Evolutionary conservation across 2,888 invertebrate genomes (phyloP).

Genomic region (Scaptomyza polygonia): DNA sequence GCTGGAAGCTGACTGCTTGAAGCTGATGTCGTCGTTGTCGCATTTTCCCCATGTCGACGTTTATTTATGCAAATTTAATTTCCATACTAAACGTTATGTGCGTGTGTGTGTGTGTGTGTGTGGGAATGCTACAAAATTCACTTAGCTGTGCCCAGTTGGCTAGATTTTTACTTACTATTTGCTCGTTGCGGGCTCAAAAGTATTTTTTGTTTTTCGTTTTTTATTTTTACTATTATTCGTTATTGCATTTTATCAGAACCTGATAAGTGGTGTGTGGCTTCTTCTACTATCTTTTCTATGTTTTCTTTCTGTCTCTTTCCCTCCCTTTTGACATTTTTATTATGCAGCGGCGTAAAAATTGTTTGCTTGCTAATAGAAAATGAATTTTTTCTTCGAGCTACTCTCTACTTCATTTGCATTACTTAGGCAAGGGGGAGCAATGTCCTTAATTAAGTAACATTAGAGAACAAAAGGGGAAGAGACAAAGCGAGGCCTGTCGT

Average conservation of each 20-base stretch:
- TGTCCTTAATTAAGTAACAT: slow-evolving; percentile 72
- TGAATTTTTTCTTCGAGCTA: slow-evolving; percentile 46
- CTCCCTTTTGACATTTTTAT: slow-evolving; percentile 55
- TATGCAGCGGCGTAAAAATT: slow-evolving; percentile 70
- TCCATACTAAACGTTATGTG: slow-evolving; percentile 73
- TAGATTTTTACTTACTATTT: slow-evolving; percentile 69
- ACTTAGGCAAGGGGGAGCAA: slow-evolving; percentile 66
- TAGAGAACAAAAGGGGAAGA: slow-evolving; percentile 2
- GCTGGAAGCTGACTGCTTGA: slow-evolving; percentile 37
- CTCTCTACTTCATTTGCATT: slow-evolving; percentile 66
- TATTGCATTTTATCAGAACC: slow-evolving; percentile 76
- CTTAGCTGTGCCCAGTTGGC: slow-evolving; percentile 69
- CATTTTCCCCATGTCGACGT: slow-evolving; percentile 71
- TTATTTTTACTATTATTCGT: slow-evolving; percentile 24
- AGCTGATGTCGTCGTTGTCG: slow-evolving; percentile 59
- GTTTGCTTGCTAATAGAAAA: slow-evolving; percentile 76
- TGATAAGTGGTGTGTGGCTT: slow-evolving; percentile 64
- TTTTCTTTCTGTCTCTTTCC: neutral
- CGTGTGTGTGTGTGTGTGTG: slow-evolving; percentile 32
- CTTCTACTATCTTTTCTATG: slow-evolving; percentile 7
- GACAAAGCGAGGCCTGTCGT: neutral
- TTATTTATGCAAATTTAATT: slow-evolving; percentile 81
- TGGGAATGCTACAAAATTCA: slow-evolving; percentile 58
- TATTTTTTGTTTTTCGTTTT: slow-evolving; percentile 49
- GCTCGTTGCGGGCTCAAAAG: slow-evolving; percentile 28